Conservation (phyloP, 1,140 invertebrate genomes). For the Drosophila busckii region DNA sequence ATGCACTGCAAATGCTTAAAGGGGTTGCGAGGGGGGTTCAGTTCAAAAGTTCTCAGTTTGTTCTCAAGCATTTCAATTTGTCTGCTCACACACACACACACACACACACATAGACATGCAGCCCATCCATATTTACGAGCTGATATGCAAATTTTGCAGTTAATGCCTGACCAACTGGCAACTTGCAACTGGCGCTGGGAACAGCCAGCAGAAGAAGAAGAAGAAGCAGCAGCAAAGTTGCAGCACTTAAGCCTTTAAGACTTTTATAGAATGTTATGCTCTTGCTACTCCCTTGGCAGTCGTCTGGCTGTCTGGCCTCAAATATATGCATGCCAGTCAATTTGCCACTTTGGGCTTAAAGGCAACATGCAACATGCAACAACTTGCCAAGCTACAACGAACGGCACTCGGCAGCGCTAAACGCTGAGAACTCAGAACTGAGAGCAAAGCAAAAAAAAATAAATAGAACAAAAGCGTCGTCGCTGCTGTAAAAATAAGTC, state of each 20-base stretch:
- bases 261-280: conserved; percentile 9
- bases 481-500: conserved; percentile 48
- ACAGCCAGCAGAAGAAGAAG: conserved; percentile 20
- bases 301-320: conserved; percentile 42
- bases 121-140: conserved; percentile 74
- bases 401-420: conserved; percentile 63
- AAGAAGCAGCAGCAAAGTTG: conserved; percentile 20
- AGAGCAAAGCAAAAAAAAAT: no score
- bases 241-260: conserved; percentile 70
- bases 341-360: conserved; percentile 76
- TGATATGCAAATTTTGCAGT: conserved; percentile 71
- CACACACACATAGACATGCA: conserved; percentile 16
- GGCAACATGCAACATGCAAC: conserved; percentile 59
- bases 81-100: conserved; percentile 58
- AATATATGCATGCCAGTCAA: conserved; percentile 71
- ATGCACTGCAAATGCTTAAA: conserved; percentile 17
- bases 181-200: conserved; percentile 59
- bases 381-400: conserved; percentile 54
- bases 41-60: conserved; percentile 13
- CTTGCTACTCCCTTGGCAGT: conserved; percentile 9
- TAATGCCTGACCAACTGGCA: conserved; percentile 42
- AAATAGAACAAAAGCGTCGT: conserved; percentile 73
- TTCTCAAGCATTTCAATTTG: conserved; percentile 68
- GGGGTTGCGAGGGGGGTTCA: conserved; percentile 1
- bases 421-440: conserved; percentile 50